Evolutionary conservation across 2,113 vertebrate species (phyloP), one percentile per base, ranked within the genome.

Genomic region (Meleagris gallopavo): DNA sequence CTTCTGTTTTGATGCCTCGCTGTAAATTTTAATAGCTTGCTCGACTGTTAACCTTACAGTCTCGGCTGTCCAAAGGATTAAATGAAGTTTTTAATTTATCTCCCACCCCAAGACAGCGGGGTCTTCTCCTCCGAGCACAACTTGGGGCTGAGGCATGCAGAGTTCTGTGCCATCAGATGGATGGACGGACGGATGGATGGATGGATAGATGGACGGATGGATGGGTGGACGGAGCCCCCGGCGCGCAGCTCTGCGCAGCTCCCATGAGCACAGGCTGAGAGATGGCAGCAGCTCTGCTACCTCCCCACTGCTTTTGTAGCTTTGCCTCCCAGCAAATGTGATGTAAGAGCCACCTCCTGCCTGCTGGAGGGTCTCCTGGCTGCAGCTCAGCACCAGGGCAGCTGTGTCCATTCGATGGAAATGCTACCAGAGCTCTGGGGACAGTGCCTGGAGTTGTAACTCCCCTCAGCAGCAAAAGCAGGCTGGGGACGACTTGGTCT

Each of bases 1-100:
- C 93, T 88, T 70, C 96, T 94, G 77, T 95, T 80, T 81, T 93
- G 95, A 93, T 82, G 95, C 91, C 96, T 91, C 75, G 71, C 79
- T 85, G 58, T 96, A 90, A 71, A 95, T 92, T 93, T 90, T 89
- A 77, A 93, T 92, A 94, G 95, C 83, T 86, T 91, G 16, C 88
- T 92, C 36, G 29, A 93, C 95, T 97, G 95, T 95, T 96, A 97
- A 96, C 83, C 93, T 97, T 94, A 94, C 90, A 64, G 88, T 83
- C 88, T 62, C 70, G 27, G 77, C 77, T 71, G 81, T 95, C 89
- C 89, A 86, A 66, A 91, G 88, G 93, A 96, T 94, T 90, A 95
- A 83, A 57, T 30, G 38, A 89, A 94, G 90, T 86, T 94, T 93
- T 79, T 90, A 78, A 90, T 94, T 91, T 95, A 71, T 95, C 89